These are phyloP conservation scores for Lasioglossum malachurum DNA, from an alignment of 2,888 invertebrate genomes.

Conservation along the genomic window DNA sequence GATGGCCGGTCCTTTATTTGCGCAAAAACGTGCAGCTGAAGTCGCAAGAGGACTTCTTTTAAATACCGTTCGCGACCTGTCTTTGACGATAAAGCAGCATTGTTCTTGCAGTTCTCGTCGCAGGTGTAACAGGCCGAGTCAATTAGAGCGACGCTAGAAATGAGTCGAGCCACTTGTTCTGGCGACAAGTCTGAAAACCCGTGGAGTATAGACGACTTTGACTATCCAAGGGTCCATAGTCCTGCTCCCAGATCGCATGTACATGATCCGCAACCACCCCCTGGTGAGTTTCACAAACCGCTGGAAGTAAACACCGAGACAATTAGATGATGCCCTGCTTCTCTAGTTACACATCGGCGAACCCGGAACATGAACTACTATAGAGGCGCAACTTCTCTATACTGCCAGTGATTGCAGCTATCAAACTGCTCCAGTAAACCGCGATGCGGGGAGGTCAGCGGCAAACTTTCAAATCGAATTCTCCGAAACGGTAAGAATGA, in stretches of 20 bases:
- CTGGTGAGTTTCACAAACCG: background rate
- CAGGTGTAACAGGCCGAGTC: background rate
- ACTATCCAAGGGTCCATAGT: background rate
- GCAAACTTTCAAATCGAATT: conserved; percentile 71
- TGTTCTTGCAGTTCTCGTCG: background rate
- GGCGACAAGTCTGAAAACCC: background rate
- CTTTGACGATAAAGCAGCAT: background rate
- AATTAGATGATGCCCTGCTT: conserved; percentile 9
- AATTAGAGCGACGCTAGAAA: background rate
- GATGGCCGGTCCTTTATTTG: background rate
- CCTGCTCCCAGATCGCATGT: background rate
- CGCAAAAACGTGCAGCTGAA: background rate
- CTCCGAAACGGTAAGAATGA: conserved; percentile 54
- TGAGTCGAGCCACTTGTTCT: background rate
- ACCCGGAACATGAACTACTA: conserved; percentile 2
- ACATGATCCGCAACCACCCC: background rate
- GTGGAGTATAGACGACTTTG: background rate
- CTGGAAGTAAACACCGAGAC: conserved; percentile 11
- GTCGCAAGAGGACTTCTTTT: background rate
- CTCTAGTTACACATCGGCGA: conserved; percentile 15
- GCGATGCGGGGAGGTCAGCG: conserved; percentile 2
- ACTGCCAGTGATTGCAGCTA: conserved; percentile 10
- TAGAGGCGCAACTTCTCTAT: conserved; percentile 9
- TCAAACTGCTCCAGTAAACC: conserved; percentile 9
- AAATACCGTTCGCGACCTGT: background rate